Percentiles rank a stretch among this genome's conserved stretches.
These are phyloP conservation scores for Heliconius himera DNA, from an alignment of 1,140 invertebrate genomes.

Conservation along the genomic window DNA sequence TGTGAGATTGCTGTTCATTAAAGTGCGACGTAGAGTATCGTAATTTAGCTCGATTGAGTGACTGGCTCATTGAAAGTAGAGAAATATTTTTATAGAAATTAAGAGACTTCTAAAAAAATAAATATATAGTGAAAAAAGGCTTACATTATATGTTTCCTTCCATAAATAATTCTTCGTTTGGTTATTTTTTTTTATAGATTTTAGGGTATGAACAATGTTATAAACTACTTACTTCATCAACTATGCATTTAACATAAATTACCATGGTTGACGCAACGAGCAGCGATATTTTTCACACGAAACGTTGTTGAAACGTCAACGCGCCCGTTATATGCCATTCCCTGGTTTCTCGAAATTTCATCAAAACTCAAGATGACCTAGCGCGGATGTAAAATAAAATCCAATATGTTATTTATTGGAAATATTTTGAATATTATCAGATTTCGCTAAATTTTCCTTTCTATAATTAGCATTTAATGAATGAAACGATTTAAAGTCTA, in stretches of 20 bases:
- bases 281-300: constrained; percentile 29
- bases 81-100: background rate
- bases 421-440: constrained; percentile 55
- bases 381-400: background rate
- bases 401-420: constrained; percentile 21
- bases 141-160: too few species aligned
- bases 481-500: constrained; percentile 64
- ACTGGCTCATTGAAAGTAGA: background rate
- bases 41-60: background rate
- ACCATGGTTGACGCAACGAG: constrained; percentile 27
- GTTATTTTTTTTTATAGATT: background rate
- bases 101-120: too few species aligned
- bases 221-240: constrained; percentile 18
- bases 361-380: constrained; percentile 5
- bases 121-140: too few species aligned
- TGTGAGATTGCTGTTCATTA: background rate
- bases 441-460: constrained; percentile 75
- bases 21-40: background rate
- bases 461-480: constrained; percentile 60
- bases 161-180: background rate
- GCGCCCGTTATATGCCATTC: constrained; percentile 11
- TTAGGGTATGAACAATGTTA: background rate
- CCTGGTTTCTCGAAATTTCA: constrained; percentile 28
- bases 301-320: constrained; percentile 10
- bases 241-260: constrained; percentile 37